Base-by-base conservation (phyloP, 2,888 invertebrate species). In the Tenthredo mesomela region DNA sequence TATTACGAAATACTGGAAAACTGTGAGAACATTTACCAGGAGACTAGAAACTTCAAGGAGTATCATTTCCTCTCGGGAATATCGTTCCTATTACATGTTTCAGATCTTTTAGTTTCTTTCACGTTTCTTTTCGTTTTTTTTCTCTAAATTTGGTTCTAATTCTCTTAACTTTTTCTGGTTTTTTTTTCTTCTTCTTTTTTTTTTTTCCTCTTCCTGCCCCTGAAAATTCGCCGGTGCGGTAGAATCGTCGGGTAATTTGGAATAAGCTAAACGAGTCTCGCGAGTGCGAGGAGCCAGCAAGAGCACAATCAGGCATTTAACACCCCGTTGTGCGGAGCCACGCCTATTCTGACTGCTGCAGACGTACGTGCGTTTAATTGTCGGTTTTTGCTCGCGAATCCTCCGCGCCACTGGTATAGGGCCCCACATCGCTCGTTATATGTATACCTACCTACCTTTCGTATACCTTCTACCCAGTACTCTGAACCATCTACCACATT, bases 351-450 rank as follows among this genome's bases (percentile, higher is more conserved):
- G 87, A 87, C 87, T 87, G 82, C 84, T 84, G 80, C 86, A 86
- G 85, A 75, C 86, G 85, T 86, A 86, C 86, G 86, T 87, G 86
- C 85, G 86, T 86, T 86, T 87, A 87, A 87, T 87, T 86, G 87
- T 87, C 86, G 85, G 84, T 86, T 87, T 85, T 86, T 87, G 86
- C 43, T 25, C 3, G 58, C 82, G 43, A 58, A 84, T 84, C 54
- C 58, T 73, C 73, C 43, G n/a, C 73, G 58, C 77, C 50, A 47
- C 29, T 54, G 33, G 37, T 50, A 50, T 50, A 50, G 50, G 54
- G 33, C 40, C 12, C 58, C 50, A 15, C 40, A 15, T 33, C n/a
- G 15, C 77, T 77, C 80, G 33, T 15, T 37, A 18, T 61, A 29
- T 61, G 37, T 37, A 37, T 37, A 4, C 47, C 25, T n/a, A 37